phyloP scores from a whole-genome alignment of 2,113 vertebrate species.

The Donacobius atricapilla region DNA sequence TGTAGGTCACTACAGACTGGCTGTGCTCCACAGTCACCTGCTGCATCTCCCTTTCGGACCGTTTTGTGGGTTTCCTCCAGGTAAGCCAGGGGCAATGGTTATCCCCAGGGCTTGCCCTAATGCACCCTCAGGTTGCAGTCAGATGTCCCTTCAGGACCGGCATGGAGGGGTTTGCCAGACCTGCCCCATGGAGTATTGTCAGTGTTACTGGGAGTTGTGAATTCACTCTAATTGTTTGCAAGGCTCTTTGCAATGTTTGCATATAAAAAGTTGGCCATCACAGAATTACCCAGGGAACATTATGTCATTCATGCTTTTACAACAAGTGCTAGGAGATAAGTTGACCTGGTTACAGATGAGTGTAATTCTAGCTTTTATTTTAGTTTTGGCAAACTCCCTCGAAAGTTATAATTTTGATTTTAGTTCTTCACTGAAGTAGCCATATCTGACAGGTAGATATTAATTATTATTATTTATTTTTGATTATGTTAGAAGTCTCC shows the following conservation, averaged over 20 bases:
- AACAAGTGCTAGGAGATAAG: background rate
- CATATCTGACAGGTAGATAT: background rate
- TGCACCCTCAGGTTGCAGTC: rapidly evolving
- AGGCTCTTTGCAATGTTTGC: background rate
- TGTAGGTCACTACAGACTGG: background rate
- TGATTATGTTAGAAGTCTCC: background rate
- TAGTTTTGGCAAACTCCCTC: background rate
- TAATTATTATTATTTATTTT: background rate
- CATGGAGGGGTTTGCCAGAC: background rate
- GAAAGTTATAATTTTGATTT: background rate
- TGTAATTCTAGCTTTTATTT: background rate
- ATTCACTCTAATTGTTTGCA: background rate
- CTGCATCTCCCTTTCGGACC: background rate
- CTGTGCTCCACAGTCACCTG: background rate
- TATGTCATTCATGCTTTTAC: background rate
- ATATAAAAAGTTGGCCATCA: background rate
- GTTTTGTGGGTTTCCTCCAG: background rate
- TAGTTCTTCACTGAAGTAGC: background rate
- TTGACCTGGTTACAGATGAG: background rate
- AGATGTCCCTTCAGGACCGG: background rate
- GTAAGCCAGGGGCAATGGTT: background rate
- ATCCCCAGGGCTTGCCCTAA: background rate
- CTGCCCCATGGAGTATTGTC: background rate
- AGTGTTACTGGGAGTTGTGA: background rate
- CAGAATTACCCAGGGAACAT: background rate